Percentiles rank a stretch among this genome's conserved stretches.
Conservation (phyloP, 2,888 invertebrate genomes). For the Acleris cristana region DNA sequence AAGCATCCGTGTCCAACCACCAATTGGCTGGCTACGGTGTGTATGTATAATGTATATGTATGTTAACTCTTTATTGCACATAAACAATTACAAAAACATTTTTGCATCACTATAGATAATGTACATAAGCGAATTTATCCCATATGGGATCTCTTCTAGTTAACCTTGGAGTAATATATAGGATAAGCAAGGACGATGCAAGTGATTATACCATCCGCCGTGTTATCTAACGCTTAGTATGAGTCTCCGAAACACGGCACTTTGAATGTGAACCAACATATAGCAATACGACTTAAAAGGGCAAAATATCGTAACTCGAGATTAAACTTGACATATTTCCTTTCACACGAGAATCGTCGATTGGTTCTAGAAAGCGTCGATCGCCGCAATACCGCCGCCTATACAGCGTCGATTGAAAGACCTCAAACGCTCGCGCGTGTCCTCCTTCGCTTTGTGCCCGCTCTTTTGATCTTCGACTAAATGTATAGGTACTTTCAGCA, state of each 20-base stretch:
- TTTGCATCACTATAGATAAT: too few relatives aligned
- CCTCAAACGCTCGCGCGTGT: conserved; percentile 46
- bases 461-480: conserved; percentile 59
- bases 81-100: too few relatives aligned
- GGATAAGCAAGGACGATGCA: too few relatives aligned
- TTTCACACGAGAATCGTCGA: conserved; percentile 10
- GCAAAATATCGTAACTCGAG: conserved; percentile 1
- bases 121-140: too few relatives aligned
- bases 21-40: too few relatives aligned
- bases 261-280: neutral
- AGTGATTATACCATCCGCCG: too few relatives aligned
- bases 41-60: too few relatives aligned
- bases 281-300: neutral
- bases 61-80: too few relatives aligned
- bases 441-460: conserved; percentile 57
- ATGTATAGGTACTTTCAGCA: conserved; percentile 55
- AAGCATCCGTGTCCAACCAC: too few relatives aligned
- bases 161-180: too few relatives aligned
- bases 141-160: too few relatives aligned
- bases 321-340: conserved; percentile 25
- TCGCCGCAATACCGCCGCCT: conserved; percentile 47
- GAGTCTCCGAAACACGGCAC: neutral
- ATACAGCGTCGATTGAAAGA: conserved; percentile 41
- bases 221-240: too few relatives aligned
- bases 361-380: conserved; percentile 39